Base-by-base conservation (phyloP, 1,140 invertebrate genomes). In the Brachionus sp. region DNA sequence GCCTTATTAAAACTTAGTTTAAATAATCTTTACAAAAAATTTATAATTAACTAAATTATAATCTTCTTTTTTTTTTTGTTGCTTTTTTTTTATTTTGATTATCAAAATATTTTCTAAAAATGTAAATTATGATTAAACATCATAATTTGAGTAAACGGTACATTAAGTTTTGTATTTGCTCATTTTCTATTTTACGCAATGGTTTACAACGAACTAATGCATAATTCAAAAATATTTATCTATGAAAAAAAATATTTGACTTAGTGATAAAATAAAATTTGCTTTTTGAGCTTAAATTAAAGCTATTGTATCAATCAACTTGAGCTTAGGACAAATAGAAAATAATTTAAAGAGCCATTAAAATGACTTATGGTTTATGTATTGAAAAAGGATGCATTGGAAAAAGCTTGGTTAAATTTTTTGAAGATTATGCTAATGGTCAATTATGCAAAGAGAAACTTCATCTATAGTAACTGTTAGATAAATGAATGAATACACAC, bases 111-210 rank as follows among this genome's bases (percentile, higher is more conserved):
- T 57, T 57, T 57, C 9, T 19, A 57, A 57, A 57, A 57, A 57
- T 57, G 50, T 57, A 57, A 57, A 57, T 57, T 57, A 57, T 57
- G 50, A 57, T 57, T 57, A 57, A 57, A 57, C 50, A 57, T 23
- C 50, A 57, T 57, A 2, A 29, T 57, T 3, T 57, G 3, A 57
- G 16, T 57, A 57, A 57, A 57, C 19, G 50, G 50, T 57, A 57
- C 50, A 57, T 57, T 57, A 57, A 57, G 50, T 57, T 57, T 57
- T 57, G 5, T 57, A 57, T 57, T 57, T 57, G 19, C 50, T 23
- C 1, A 29, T 57, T 19, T 57, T 57, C 9, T 16, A 23, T 57
- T 57, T 50, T 13, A 57, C 50, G 50, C 19, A 57, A 57, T 57
- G 50, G 4, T 29, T 29, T 29, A 2, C 29, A 2, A 29, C 3